Conservation (phyloP, 2,888 invertebrate species). For the Mantis religiosa region DNA sequence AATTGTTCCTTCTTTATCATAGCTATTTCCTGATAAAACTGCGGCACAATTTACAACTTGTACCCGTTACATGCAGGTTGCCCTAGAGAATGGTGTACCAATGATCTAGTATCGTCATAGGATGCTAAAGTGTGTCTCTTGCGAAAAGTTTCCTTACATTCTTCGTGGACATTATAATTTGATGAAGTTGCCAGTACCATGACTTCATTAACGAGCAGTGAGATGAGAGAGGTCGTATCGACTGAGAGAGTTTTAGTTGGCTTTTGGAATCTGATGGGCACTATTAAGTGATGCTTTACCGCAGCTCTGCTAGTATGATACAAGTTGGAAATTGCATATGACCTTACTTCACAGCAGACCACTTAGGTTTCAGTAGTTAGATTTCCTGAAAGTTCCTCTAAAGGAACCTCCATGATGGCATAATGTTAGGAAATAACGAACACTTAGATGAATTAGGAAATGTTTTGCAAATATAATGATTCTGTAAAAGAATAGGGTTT, state of each 20-base stretch:
- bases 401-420: too few relatives aligned
- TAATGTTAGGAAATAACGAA: too few relatives aligned
- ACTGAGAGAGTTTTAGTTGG: not conserved
- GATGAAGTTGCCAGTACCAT: not conserved
- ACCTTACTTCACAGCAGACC: not conserved
- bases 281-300: not conserved
- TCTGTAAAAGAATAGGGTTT: too few relatives aligned
- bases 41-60: too few relatives aligned
- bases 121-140: too few relatives aligned
- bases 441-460: too few relatives aligned
- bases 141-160: not conserved
- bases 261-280: not conserved
- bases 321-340: not conserved
- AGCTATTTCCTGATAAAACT: too few relatives aligned
- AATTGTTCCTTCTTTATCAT: too few relatives aligned
- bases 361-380: not conserved
- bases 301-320: not conserved
- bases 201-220: not conserved
- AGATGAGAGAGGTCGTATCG: not conserved
- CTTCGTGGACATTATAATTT: not conserved
- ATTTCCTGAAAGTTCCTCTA: not conserved
- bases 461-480: too few relatives aligned
- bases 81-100: too few relatives aligned
- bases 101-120: too few relatives aligned
- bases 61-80: too few relatives aligned